phyloP scores from a whole-genome alignment of 2,888 invertebrate genomes.

The Neoscelio sp. region DNA sequence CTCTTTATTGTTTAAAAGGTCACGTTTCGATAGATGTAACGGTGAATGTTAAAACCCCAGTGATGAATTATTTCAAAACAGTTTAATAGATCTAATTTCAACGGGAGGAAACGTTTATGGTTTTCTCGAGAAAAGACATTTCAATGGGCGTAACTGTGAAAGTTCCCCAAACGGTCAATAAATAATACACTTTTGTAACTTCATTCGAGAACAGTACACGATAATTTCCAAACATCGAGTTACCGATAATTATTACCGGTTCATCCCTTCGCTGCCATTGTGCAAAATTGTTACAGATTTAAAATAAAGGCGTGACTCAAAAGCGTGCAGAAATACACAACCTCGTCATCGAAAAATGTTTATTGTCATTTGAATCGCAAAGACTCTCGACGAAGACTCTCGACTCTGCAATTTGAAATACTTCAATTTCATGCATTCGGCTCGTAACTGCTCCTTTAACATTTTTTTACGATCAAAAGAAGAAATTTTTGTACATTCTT shows the following conservation, averaged over 20 bases:
- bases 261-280: background rate
- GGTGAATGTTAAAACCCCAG: constrained; percentile 3
- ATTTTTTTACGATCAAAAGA: constrained; percentile 48
- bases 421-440: constrained; percentile 48
- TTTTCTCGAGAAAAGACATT: constrained; percentile 19
- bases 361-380: constrained; percentile 54
- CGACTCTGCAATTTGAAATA: constrained; percentile 52
- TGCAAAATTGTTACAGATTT: constrained; percentile 30
- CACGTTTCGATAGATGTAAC: constrained; percentile 8
- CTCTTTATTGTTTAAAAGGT: too few species aligned
- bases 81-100: constrained; percentile 35
- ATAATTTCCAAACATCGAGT: constrained; percentile 44
- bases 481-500: constrained; percentile 32
- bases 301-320: constrained; percentile 27
- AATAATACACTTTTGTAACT: constrained; percentile 44
- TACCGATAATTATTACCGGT: constrained; percentile 16
- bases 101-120: constrained; percentile 33
- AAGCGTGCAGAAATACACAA: too few species aligned
- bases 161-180: constrained; percentile 33
- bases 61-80: constrained; percentile 30
- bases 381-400: constrained; percentile 6
- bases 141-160: constrained; percentile 45
- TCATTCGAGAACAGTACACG: constrained; percentile 32
- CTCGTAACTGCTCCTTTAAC: constrained; percentile 25
- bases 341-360: constrained; percentile 13